Base-by-base conservation (phyloP, 2,113 vertebrate species). In the Tetraodon nigroviridis region DNA sequence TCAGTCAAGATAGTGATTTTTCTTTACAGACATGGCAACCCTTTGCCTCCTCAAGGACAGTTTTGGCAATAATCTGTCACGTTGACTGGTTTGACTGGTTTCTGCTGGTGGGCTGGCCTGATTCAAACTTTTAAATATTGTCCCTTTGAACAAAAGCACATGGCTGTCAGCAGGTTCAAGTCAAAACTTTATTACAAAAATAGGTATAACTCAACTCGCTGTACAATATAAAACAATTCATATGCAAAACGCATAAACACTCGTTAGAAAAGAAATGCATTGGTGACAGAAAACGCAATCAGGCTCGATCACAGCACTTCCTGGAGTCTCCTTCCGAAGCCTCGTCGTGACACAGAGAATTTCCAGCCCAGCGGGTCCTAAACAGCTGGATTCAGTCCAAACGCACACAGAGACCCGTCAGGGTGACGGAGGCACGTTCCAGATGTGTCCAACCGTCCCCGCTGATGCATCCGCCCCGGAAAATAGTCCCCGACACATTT, bases 161-260 rank as follows among this genome's bases (percentile, higher is more conserved):
- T 52, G 61, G 1, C 54, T 44, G 78, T 60, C 16, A 18, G 3
- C 1, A 19, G 15, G 20, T 81, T 52, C 75, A 80, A 85, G 92
- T 94, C 92, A 94, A 94, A 93, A 92, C 92, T 95, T 97, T 97
- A 96, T 95, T 97, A 95, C 92, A 95, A 95, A 96, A 96, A 97
- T 96, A 96, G 92, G 92, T 94, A 94, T 92, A 92, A 93, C 88
- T 94, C 92, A 89, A 92, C 91, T 95, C 90, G 92, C 92, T 94
- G 93, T 95, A 94, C 93, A 95, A 92, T 96, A 98, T 94, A 96
- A 98, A 95, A 97, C 93, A 96, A 93, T 94, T 94, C 92, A 94
- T 94, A 94, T 95, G 91, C 92, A 95, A 93, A 94, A 94, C 93
- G 92, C 92, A 94, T 93, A 89, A 93, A 94, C 92, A 91, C 90